These are phyloP conservation scores for Griposia aprilina DNA, from an alignment of 2,888 invertebrate species.

Conservation along the genomic window DNA sequence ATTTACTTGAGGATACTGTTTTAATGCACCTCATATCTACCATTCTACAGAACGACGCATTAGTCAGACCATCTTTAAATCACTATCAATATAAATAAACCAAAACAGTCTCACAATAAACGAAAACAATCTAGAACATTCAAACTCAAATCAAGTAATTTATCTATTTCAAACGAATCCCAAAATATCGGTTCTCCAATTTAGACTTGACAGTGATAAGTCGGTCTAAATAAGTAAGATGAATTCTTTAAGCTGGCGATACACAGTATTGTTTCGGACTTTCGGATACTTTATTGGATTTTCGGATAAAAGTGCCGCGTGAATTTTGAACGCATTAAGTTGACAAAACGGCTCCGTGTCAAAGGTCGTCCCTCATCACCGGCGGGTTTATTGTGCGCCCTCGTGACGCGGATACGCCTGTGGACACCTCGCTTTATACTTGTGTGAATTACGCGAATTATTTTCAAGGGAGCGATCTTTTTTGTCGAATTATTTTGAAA, in stretches of 20 bases:
- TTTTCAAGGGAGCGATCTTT: conserved; percentile 53
- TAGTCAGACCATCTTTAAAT: not conserved
- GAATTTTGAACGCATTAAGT: conserved; percentile 72
- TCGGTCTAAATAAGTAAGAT: conserved; percentile 68
- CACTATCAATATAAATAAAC: conserved; percentile 2
- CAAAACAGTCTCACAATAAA: not conserved
- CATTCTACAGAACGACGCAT: not conserved
- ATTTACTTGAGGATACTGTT: not conserved
- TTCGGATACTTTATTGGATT: conserved; percentile 54
- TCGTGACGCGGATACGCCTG: conserved; percentile 48
- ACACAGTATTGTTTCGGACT: conserved; percentile 61
- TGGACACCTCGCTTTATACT: conserved; percentile 58
- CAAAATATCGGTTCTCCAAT: conserved; percentile 63
- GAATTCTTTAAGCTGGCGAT: conserved; percentile 61
- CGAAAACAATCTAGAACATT: conserved; percentile 40
- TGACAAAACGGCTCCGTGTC: conserved; percentile 72
- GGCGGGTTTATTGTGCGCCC: conserved; percentile 66
- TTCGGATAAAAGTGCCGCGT: conserved; percentile 57
- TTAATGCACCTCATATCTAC: not conserved
- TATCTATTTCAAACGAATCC: conserved; percentile 61
- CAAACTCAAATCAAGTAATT: conserved; percentile 44
- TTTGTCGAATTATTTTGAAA: conserved; percentile 44
- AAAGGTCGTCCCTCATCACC: conserved; percentile 68
- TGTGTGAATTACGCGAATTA: conserved; percentile 62
- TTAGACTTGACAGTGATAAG: conserved; percentile 77